Evolutionary conservation across 2,113 vertebrate genomes (phyloP).

Genomic region (Phycodurus eques): DNA sequence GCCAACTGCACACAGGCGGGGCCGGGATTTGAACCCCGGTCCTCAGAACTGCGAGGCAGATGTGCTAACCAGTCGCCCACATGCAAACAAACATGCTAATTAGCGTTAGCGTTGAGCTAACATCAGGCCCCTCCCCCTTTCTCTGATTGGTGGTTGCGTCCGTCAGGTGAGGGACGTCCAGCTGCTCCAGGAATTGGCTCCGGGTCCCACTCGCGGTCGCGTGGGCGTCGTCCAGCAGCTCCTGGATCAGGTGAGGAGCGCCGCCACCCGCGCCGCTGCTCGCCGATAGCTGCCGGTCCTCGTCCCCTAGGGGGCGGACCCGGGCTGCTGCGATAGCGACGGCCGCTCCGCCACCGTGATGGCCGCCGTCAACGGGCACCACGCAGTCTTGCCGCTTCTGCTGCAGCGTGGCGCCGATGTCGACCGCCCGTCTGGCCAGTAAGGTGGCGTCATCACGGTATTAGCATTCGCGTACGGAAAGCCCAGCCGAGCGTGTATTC

Average conservation of each 20-base stretch:
- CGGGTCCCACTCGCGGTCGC: slow-evolving; percentile 61
- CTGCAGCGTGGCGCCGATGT: slow-evolving; percentile 77
- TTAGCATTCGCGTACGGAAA: background rate
- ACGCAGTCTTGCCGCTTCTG: slow-evolving; percentile 71
- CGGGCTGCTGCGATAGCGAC: slow-evolving; percentile 65
- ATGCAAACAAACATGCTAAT: no score
- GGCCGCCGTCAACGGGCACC: slow-evolving; percentile 73
- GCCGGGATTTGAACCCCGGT: no score
- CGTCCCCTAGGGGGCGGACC: slow-evolving; percentile 79
- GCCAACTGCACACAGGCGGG: no score
- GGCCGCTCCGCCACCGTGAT: slow-evolving; percentile 62
- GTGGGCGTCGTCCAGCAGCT: slow-evolving; percentile 75
- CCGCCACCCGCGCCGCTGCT: slow-evolving; percentile 10
- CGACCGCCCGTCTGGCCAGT: slow-evolving; percentile 79
- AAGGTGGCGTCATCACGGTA: slow-evolving; percentile 41
- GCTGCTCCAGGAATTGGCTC: slow-evolving; percentile 76
- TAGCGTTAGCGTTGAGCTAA: no score
- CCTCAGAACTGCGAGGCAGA: no score
- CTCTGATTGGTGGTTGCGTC: slow-evolving; percentile 24
- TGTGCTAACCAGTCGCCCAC: no score
- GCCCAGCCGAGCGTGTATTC: no score
- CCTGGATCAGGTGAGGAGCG: slow-evolving; percentile 72
- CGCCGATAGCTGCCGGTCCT: background rate
- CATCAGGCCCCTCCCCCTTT: background rate
- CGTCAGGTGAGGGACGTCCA: slow-evolving; percentile 62